These are phyloP conservation scores for Drosophila baimaii DNA, from an alignment of 1,140 invertebrate species.

Conservation along the genomic window DNA sequence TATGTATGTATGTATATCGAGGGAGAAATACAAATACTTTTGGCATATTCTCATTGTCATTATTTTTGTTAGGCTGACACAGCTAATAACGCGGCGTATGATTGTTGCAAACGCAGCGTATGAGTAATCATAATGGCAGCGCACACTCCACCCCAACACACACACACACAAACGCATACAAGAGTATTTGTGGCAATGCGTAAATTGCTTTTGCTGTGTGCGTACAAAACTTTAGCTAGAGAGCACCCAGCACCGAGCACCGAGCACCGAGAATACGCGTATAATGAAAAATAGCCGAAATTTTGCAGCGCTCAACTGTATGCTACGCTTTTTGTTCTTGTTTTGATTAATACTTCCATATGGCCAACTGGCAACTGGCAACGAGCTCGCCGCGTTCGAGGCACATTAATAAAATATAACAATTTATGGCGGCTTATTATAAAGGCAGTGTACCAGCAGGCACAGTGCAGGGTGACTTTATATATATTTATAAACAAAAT, in stretches of 20 bases:
- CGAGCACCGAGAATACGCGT: slow-evolving; percentile 43
- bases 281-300: slow-evolving; percentile 78
- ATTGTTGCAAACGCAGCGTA: slow-evolving; percentile 81
- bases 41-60: slow-evolving; percentile 80
- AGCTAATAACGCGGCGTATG: slow-evolving; percentile 79
- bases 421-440: slow-evolving; percentile 80
- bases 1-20: slow-evolving; percentile 7
- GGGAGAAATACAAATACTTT: slow-evolving; percentile 70
- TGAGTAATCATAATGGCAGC: slow-evolving; percentile 79
- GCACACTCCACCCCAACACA: slow-evolving; percentile 10
- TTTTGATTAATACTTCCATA: slow-evolving; percentile 80
- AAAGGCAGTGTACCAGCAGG: slow-evolving; percentile 42
- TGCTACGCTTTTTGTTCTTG: slow-evolving; percentile 48
- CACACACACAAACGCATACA: slow-evolving; percentile 15
- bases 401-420: slow-evolving; percentile 80
- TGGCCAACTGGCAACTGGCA: slow-evolving; percentile 63
- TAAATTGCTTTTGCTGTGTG: slow-evolving; percentile 66
- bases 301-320: slow-evolving; percentile 71
- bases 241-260: slow-evolving; percentile 1
- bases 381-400: slow-evolving; percentile 65
- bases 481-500: slow-evolving; percentile 18
- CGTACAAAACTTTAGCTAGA: slow-evolving; percentile 49
- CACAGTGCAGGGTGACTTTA: slow-evolving; percentile 48
- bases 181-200: slow-evolving; percentile 68
- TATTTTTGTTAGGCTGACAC: slow-evolving; percentile 79